phyloP scores from a whole-genome alignment of 2,113 vertebrate species.

The Rhynchomys soricoides region DNA sequence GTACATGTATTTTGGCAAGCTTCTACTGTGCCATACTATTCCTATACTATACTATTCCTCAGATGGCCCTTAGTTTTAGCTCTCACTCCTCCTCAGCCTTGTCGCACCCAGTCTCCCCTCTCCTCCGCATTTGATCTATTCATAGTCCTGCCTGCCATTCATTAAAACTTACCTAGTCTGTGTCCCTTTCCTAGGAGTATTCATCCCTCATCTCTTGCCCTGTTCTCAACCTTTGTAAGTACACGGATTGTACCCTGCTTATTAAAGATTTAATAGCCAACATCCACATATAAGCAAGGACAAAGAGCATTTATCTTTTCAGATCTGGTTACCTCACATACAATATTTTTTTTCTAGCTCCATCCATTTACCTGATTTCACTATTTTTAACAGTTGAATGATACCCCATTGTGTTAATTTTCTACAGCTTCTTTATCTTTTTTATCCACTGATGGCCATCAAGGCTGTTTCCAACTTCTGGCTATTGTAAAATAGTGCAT shows the following conservation, averaged over 20 bases:
- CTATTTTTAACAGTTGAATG: background rate
- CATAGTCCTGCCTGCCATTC: background rate
- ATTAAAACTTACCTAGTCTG: background rate
- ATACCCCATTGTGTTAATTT: background rate
- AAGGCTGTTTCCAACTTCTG: background rate
- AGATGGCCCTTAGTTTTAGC: background rate
- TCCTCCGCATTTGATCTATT: background rate
- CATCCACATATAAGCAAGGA: background rate
- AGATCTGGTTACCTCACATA: background rate
- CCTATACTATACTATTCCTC: too few relatives aligned
- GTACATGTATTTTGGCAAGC: background rate
- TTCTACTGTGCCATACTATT: too few relatives aligned
- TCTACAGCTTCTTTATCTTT: background rate
- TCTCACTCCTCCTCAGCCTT: background rate
- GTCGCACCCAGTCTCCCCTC: rapidly evolving
- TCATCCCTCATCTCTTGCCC: background rate
- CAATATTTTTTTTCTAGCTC: background rate
- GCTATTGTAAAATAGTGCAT: background rate
- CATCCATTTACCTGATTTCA: background rate
- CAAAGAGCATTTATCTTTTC: background rate
- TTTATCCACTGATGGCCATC: background rate
- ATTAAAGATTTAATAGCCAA: background rate
- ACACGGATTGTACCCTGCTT: background rate
- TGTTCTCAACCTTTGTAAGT: background rate
- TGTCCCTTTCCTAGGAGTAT: background rate